These are phyloP conservation scores for Nomada fabriciana DNA, from an alignment of 2,888 invertebrate species.

Conservation along the genomic window DNA sequence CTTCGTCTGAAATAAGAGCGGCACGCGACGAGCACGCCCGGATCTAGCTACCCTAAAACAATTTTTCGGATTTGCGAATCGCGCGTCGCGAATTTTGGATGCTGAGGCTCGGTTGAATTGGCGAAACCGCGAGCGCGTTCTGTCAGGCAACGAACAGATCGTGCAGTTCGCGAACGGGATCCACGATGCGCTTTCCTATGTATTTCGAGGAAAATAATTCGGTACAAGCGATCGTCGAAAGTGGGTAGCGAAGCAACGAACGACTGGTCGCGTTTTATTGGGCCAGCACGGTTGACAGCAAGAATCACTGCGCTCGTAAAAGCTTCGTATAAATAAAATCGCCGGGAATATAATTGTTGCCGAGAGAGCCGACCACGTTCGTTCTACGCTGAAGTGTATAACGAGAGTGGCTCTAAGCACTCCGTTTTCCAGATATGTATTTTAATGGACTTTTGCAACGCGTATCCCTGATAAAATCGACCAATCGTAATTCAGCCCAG, in stretches of 20 bases:
- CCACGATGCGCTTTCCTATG: slow-evolving; percentile 14
- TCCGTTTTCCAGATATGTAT: slow-evolving; percentile 45
- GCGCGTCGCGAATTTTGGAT: no score
- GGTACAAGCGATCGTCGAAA: slow-evolving; percentile 43
- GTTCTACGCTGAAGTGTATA: slow-evolving; percentile 31
- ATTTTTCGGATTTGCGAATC: no score
- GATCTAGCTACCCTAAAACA: neutral
- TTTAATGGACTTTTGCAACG: slow-evolving; percentile 45
- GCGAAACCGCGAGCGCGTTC: no score
- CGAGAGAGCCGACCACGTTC: slow-evolving; percentile 52
- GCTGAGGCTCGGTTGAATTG: no score
- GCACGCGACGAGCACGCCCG: neutral
- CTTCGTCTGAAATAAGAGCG: neutral
- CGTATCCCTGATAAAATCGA: no score
- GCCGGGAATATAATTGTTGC: slow-evolving; percentile 70
- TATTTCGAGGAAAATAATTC: slow-evolving; percentile 55
- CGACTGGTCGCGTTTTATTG: slow-evolving; percentile 63
- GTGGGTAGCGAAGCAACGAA: slow-evolving; percentile 36
- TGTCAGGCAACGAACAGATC: no score
- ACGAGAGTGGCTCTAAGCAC: slow-evolving; percentile 76
- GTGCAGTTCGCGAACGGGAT: neutral
- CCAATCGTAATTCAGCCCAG: no score
- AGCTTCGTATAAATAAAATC: slow-evolving; percentile 77
- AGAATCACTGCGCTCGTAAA: slow-evolving; percentile 73
- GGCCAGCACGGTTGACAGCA: slow-evolving; percentile 54